These are phyloP conservation scores for Gastrophryne carolinensis DNA, from an alignment of 2,797 vertebrate genomes.

Conservation along the genomic window DNA sequence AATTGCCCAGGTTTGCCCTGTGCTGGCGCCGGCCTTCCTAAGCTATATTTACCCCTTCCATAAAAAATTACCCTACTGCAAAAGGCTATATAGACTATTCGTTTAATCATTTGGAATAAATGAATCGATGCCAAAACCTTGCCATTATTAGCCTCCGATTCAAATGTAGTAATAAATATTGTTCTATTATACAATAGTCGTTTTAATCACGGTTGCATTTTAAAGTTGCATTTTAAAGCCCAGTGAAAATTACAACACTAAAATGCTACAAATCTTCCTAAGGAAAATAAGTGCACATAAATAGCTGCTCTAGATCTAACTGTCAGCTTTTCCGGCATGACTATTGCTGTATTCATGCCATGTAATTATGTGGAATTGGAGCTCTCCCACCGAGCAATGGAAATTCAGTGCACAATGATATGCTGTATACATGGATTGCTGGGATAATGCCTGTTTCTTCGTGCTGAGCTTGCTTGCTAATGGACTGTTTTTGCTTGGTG, in stretches of 20 bases:
- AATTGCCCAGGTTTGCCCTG: no score
- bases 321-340: slow-evolving; percentile 23
- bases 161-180: background rate
- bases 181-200: no score
- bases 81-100: no score
- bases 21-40: no score
- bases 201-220: no score
- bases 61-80: no score
- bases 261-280: slow-evolving; percentile 9
- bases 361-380: slow-evolving; percentile 40
- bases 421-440: background rate
- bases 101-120: no score
- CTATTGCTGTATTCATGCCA: slow-evolving; percentile 26
- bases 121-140: no score
- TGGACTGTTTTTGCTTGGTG: background rate
- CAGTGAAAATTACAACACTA: slow-evolving; percentile 4
- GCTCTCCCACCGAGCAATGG: slow-evolving; percentile 41
- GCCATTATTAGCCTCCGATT: no score
- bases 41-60: no score
- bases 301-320: background rate
- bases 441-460: slow-evolving; percentile 10
- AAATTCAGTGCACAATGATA: slow-evolving; percentile 28
- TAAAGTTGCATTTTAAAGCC: no score
- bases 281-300: background rate
- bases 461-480: slow-evolving; percentile 16